Conservation (phyloP, 2,113 vertebrate species). For the Catharus fuscescens region DNA sequence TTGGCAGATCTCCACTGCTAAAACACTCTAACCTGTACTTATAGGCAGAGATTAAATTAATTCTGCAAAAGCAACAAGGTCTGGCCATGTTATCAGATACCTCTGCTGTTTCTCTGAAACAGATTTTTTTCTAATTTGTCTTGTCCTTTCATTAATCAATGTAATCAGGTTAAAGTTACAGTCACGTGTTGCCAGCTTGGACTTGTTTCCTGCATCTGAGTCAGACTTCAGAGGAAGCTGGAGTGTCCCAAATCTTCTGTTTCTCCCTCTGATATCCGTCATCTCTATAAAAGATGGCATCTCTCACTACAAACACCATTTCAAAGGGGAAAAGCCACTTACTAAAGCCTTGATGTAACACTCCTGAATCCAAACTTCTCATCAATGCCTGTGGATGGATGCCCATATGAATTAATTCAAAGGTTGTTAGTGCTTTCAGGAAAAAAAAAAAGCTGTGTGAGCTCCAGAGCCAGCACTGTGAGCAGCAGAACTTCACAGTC, state of each 20-base stretch:
- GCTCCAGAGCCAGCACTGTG: neutral
- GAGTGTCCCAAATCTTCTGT: neutral
- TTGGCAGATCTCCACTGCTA: neutral
- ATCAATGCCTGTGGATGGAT: neutral
- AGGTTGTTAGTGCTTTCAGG: neutral
- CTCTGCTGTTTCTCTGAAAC: neutral
- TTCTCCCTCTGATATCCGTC: neutral
- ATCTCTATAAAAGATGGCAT: neutral
- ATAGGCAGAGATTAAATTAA: neutral
- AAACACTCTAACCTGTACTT: neutral
- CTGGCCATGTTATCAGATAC: neutral
- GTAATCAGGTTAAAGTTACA: neutral
- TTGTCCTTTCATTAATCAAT: neutral
- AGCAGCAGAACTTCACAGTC: neutral
- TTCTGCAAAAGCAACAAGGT: neutral
- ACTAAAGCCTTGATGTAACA: neutral
- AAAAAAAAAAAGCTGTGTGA: neutral
- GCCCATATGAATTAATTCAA: neutral
- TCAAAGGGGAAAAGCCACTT: neutral
- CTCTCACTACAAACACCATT: neutral
- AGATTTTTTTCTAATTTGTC: neutral
- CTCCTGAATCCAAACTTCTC: neutral
- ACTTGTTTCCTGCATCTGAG: neutral
- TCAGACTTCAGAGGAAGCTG: neutral
- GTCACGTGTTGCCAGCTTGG: neutral